These are phyloP conservation scores for Ormyrus labotus DNA, from an alignment of 2,888 invertebrate species.

Conservation along the genomic window DNA sequence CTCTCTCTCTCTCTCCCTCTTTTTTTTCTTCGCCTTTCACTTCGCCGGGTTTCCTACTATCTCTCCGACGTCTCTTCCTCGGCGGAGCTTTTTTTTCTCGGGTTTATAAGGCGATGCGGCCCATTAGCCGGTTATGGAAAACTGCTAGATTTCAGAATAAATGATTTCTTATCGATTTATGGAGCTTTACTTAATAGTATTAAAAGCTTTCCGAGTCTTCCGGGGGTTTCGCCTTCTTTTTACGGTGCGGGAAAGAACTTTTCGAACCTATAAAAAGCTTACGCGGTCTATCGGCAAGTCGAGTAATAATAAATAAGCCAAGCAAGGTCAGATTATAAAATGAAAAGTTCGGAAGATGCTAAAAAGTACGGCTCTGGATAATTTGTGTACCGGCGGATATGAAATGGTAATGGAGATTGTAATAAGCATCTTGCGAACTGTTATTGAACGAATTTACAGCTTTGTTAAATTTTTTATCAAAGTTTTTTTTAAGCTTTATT, in stretches of 20 bases:
- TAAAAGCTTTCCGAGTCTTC: slow-evolving; percentile 18
- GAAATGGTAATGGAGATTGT: no score
- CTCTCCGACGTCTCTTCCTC: no score
- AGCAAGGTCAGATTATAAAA: no score
- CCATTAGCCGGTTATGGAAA: slow-evolving; percentile 19
- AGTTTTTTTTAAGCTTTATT: no score
- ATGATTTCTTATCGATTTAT: slow-evolving; percentile 42
- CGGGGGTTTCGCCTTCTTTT: neutral
- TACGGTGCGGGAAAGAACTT: neutral
- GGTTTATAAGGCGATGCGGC: slow-evolving; percentile 22
- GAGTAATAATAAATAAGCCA: neutral
- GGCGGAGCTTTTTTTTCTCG: neutral
- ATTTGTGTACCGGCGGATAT: no score
- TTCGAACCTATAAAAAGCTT: slow-evolving; percentile 33
- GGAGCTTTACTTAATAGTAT: slow-evolving; percentile 23
- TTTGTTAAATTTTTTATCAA: no score
- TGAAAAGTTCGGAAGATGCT: no score
- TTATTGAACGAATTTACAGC: no score
- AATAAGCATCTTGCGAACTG: no score
- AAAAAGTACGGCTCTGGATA: no score
- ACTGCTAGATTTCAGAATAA: slow-evolving; percentile 27
- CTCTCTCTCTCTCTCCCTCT: neutral
- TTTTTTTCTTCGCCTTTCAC: neutral
- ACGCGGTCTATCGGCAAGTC: neutral
- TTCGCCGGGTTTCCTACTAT: no score